Percentiles rank a stretch among this genome's conserved stretches.
These are phyloP conservation scores for Rhabdornis inornatus DNA, from an alignment of 2,113 vertebrate species.

Conservation along the genomic window DNA sequence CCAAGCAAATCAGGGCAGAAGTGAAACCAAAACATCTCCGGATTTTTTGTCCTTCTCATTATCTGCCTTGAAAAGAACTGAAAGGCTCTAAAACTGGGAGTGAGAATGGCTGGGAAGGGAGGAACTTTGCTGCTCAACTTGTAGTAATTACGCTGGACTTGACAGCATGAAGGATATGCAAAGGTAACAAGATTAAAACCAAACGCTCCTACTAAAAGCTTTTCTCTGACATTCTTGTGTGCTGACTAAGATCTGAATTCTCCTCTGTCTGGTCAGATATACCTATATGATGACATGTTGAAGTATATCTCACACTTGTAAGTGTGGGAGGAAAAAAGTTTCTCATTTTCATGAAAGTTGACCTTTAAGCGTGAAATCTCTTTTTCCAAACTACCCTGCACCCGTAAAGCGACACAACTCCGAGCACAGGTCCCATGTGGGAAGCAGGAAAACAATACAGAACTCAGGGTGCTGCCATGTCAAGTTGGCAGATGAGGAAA, in stretches of 20 bases:
- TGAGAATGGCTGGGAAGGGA: background rate
- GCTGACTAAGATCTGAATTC: background rate
- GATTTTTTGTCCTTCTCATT: background rate
- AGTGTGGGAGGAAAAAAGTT: background rate
- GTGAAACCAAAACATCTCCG: background rate
- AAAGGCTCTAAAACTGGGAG: background rate
- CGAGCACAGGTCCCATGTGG: rapidly evolving
- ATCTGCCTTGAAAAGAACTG: background rate
- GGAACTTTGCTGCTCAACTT: background rate
- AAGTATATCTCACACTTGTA: background rate
- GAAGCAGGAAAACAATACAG: background rate
- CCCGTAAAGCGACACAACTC: background rate
- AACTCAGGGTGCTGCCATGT: rapidly evolving
- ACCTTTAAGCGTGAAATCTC: background rate
- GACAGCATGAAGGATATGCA: background rate
- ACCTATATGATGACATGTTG: background rate
- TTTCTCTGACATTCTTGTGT: background rate
- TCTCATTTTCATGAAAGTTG: background rate
- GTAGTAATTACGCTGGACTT: rapidly evolving
- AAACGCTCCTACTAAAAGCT: background rate
- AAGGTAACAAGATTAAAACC: background rate
- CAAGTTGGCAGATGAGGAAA: background rate
- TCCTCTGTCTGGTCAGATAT: background rate
- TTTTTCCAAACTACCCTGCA: background rate
- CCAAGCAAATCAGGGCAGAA: background rate